These are phyloP conservation scores for Heterotis niloticus DNA, from an alignment of 2,113 vertebrate species.

Conservation along the genomic window DNA sequence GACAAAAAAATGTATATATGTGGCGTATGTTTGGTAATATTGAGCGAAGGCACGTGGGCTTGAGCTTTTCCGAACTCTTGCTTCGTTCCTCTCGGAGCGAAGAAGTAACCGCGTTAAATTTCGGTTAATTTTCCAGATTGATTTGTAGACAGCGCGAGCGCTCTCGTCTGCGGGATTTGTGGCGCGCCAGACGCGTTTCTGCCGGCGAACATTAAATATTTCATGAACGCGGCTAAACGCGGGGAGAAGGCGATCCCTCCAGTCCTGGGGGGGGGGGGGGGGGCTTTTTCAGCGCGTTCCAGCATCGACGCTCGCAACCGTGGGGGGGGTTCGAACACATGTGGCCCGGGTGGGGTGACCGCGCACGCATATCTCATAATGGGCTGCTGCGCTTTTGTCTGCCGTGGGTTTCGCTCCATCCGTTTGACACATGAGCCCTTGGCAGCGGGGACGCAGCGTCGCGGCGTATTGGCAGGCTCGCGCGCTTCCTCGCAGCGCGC, in stretches of 20 bases:
- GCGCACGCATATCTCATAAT: not conserved
- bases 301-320: slow-evolving; percentile 66
- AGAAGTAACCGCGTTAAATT: slow-evolving; percentile 47
- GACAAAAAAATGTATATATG: too few species aligned
- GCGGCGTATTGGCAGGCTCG: slow-evolving; percentile 98
- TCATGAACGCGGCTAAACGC: slow-evolving; percentile 63
- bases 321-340: slow-evolving; percentile 18
- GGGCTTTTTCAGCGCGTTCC: slow-evolving; percentile 10
- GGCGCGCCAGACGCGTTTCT: slow-evolving; percentile 63
- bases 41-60: not conserved
- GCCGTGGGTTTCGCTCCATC: slow-evolving; percentile 82
- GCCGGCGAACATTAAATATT: slow-evolving; percentile 66
- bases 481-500: slow-evolving; percentile 91
- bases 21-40: too few species aligned
- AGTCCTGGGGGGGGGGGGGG: too few species aligned
- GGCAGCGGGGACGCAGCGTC: slow-evolving; percentile 96
- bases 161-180: slow-evolving; percentile 59
- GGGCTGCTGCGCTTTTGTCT: slow-evolving; percentile 65
- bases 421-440: slow-evolving; percentile 93
- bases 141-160: slow-evolving; percentile 39
- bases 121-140: slow-evolving; percentile 57
- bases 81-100: slow-evolving; percentile 32
- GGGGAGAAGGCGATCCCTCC: slow-evolving; percentile 14
- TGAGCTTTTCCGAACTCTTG: not conserved
- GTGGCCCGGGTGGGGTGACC: slow-evolving; percentile 33